Evolutionary conservation across 2,797 vertebrate genomes (phyloP).

Genomic region (Carapus acus): DNA sequence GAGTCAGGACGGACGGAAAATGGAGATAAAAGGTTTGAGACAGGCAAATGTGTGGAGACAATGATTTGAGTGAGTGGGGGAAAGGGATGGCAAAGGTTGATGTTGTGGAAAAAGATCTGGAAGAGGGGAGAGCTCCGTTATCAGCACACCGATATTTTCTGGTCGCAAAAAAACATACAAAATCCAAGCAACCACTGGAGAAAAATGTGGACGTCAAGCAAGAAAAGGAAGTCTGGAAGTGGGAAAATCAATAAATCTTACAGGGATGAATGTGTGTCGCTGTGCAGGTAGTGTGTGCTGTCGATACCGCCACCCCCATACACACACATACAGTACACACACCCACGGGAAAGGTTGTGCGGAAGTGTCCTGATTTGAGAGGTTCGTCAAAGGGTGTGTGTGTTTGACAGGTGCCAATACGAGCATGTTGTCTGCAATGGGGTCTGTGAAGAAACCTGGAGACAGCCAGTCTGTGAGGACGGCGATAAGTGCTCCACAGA

Average conservation of each 20-base stretch:
- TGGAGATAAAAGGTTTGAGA: constrained; percentile 17
- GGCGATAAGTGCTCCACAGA: too few relatives aligned
- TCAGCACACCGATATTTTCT: too few relatives aligned
- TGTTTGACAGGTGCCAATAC: neutral
- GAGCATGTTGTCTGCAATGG: constrained; percentile 5
- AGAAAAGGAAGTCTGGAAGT: neutral
- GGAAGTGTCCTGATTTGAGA: constrained; percentile 40
- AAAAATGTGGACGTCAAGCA: constrained; percentile 10
- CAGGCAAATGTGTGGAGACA: constrained; percentile 18
- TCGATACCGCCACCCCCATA: too few relatives aligned
- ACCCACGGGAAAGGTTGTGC: constrained; percentile 8
- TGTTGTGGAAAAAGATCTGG: constrained; percentile 16
- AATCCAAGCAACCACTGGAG: constrained; percentile 14
- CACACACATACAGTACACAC: constrained; percentile 17
- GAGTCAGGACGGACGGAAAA: constrained; percentile 45
- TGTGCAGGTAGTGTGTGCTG: constrained; percentile 3
- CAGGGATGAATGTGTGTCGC: constrained; percentile 13
- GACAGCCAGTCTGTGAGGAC: too few relatives aligned
- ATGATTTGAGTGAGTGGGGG: neutral
- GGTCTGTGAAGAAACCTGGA: neutral
- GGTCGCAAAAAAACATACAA: constrained; percentile 18
- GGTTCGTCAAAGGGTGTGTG: constrained; percentile 28
- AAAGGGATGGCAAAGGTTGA: constrained; percentile 15
- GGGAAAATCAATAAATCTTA: constrained; percentile 17
- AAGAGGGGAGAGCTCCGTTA: constrained; percentile 5